Conservation (phyloP, 2,888 invertebrate species). For the Exocentrus adspersus region DNA sequence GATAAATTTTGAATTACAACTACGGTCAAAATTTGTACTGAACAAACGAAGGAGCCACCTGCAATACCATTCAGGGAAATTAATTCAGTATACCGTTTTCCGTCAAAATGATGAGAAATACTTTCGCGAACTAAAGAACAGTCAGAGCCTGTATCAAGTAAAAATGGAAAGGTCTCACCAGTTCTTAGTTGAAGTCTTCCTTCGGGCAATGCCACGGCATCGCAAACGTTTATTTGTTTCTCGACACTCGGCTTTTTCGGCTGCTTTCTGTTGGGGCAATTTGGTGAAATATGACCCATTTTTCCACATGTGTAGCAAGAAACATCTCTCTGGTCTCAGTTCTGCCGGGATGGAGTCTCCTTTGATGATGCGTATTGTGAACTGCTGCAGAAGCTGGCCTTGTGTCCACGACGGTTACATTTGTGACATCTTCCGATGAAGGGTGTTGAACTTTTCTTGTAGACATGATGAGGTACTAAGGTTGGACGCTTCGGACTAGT, state of each 20-base stretch:
- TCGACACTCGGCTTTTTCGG: not conserved
- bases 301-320: not conserved
- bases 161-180: too few relatives aligned
- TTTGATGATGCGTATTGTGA: not conserved
- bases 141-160: too few relatives aligned
- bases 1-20: too few relatives aligned
- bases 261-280: not conserved
- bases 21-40: too few relatives aligned
- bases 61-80: too few relatives aligned
- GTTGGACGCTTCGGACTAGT: not conserved
- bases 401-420: not conserved
- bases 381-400: not conserved
- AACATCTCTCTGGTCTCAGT: too few relatives aligned
- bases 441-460: not conserved
- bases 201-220: too few relatives aligned
- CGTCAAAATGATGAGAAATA: too few relatives aligned
- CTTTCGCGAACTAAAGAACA: too few relatives aligned
- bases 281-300: not conserved
- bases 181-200: too few relatives aligned
- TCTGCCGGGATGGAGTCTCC: not conserved
- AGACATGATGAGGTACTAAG: not conserved
- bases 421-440: not conserved
- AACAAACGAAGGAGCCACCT: too few relatives aligned
- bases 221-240: not conserved
- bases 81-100: too few relatives aligned